phyloP scores from a whole-genome alignment of 1,140 invertebrate species.

The Drosophila varians region DNA sequence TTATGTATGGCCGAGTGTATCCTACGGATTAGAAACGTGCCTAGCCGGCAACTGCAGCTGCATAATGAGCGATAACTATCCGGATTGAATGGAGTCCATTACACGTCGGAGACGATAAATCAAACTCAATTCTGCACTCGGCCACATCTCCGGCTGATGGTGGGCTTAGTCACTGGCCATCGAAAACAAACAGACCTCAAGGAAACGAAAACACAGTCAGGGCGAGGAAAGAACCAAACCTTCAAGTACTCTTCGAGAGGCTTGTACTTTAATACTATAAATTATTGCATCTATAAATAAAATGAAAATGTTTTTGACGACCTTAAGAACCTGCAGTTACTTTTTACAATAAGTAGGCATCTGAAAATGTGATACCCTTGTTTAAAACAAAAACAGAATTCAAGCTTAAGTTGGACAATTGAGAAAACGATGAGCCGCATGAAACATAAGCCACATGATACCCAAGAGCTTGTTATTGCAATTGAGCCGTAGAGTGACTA shows the following conservation, averaged over 20 bases:
- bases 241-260: constrained; percentile 4
- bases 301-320: no score
- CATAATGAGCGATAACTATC: constrained; percentile 21
- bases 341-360: neutral
- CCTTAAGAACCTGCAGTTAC: neutral
- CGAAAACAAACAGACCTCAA: constrained; percentile 14
- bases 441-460: constrained; percentile 34
- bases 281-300: neutral
- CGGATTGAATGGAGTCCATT: neutral
- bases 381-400: constrained; percentile 16
- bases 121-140: constrained; percentile 14
- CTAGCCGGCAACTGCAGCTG: constrained; percentile 17
- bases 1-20: no score
- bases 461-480: constrained; percentile 45
- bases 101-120: constrained; percentile 42
- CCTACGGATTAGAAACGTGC: constrained; percentile 26
- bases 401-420: constrained; percentile 32
- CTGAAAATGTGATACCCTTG: neutral
- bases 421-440: constrained; percentile 24
- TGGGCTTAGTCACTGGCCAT: constrained; percentile 15
- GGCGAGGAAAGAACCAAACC: neutral
- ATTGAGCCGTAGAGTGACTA: constrained; percentile 34
- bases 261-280: neutral
- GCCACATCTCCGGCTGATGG: constrained; percentile 8
- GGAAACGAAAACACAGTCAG: constrained; percentile 6